A percentile compares a stretch with the other conserved stretches of the same genome.
Evolutionary conservation across 2,797 vertebrate species (phyloP).

Genomic region (Podarcis siculus): DNA sequence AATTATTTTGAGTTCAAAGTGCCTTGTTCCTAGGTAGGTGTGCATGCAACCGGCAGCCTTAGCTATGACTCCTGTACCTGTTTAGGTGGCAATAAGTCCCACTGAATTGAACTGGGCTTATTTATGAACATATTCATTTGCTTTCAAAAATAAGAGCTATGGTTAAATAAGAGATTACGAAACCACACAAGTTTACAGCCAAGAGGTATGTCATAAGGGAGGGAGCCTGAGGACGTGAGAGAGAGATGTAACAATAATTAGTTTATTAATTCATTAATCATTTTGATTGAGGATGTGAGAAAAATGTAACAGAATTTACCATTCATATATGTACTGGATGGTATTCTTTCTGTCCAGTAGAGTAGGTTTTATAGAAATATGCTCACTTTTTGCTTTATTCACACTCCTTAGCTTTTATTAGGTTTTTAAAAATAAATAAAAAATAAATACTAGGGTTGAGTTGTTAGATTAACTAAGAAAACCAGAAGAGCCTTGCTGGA

Average conservation of each 20-base stretch:
- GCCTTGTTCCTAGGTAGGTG: no score
- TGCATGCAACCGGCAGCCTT: no score
- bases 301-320: slow-evolving; percentile 6
- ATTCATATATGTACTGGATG: background rate
- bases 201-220: background rate
- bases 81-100: background rate
- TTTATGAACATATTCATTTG: background rate
- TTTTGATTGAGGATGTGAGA: no score
- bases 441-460: no score
- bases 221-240: background rate
- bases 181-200: background rate
- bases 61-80: no score
- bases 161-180: slow-evolving; percentile 2
- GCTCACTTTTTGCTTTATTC: background rate
- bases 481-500: background rate
- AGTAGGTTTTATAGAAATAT: background rate
- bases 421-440: background rate
- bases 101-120: background rate
- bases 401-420: background rate
- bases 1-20: no score
- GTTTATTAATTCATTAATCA: no score
- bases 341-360: background rate
- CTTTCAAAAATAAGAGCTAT: background rate
- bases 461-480: background rate
- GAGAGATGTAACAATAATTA: no score